phyloP scores from a whole-genome alignment of 64 coral and sea anemone genomes.

The Astreopora myriophthalma region DNA sequence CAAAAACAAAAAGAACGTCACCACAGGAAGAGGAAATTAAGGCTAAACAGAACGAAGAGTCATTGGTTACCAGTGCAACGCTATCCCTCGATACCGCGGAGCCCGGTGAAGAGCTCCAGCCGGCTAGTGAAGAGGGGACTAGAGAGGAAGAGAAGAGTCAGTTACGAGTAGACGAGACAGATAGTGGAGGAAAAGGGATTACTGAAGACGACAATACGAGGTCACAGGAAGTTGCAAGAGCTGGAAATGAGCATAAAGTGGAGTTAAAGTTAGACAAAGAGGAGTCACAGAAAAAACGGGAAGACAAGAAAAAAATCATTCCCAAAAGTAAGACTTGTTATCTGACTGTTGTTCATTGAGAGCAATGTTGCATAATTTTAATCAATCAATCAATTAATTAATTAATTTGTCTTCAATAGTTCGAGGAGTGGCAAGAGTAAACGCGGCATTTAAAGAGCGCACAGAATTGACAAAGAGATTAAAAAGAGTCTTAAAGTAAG shows the following conservation, averaged over 20 bases:
- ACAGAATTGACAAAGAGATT: constrained; percentile 71
- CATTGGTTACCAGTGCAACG: neutral
- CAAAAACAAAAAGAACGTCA: neutral
- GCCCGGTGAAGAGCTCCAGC: neutral
- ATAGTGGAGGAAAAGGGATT: neutral
- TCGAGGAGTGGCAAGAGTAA: constrained; percentile 75
- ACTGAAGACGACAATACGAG: neutral
- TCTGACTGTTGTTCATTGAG: neutral
- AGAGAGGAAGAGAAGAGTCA: neutral
- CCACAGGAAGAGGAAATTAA: constrained; percentile 2
- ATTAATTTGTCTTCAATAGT: constrained; percentile 6
- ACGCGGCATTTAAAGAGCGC: constrained; percentile 78
- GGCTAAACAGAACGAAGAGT: neutral
- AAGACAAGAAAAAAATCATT: neutral
- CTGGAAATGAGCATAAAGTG: neutral
- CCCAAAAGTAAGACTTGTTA: constrained; percentile 25
- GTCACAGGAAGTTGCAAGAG: neutral
- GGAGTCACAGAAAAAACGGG: neutral
- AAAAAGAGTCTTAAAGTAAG: constrained; percentile 74
- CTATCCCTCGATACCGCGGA: neutral
- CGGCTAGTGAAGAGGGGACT: neutral
- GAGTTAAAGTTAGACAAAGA: constrained; percentile 8
- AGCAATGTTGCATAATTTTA: neutral
- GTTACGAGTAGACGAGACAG: neutral
- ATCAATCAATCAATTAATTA: too few species aligned